Evolutionary conservation across 2,888 invertebrate species (phyloP).

Genomic region (Calephelis perditalis): DNA sequence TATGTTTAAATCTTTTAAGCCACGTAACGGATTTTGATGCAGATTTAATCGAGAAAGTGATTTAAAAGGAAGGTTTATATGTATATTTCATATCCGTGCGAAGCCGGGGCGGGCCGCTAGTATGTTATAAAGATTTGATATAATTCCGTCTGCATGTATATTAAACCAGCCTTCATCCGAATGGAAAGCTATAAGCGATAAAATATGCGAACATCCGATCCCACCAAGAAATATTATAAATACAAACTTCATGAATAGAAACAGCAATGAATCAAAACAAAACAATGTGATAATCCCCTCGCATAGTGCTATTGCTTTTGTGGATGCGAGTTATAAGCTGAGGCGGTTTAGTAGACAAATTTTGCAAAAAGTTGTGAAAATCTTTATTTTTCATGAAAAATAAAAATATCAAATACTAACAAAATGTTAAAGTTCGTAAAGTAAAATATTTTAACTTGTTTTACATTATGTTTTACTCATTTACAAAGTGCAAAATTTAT

Average conservation of each 20-base stretch:
- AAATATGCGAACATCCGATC: constrained; percentile 49
- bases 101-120: too few relatives aligned
- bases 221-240: constrained; percentile 61
- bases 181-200: constrained; percentile 23
- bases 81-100: too few relatives aligned
- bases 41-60: too few relatives aligned
- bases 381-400: constrained; percentile 15
- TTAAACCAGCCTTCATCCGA: constrained; percentile 11
- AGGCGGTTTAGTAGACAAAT: constrained; percentile 3
- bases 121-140: neutral
- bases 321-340: constrained; percentile 26
- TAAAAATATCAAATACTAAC: too few relatives aligned
- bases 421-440: too few relatives aligned
- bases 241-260: constrained; percentile 58
- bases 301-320: constrained; percentile 43
- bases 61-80: too few relatives aligned
- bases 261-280: constrained; percentile 75
- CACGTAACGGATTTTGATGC: too few relatives aligned
- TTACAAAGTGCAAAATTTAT: too few relatives aligned
- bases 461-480: too few relatives aligned
- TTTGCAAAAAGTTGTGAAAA: constrained; percentile 6
- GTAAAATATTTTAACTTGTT: too few relatives aligned
- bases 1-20: too few relatives aligned
- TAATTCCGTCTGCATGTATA: neutral
- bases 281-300: constrained; percentile 73